These are phyloP conservation scores for Malthinus flaveolus DNA, from an alignment of 2,888 invertebrate genomes.

Conservation along the genomic window DNA sequence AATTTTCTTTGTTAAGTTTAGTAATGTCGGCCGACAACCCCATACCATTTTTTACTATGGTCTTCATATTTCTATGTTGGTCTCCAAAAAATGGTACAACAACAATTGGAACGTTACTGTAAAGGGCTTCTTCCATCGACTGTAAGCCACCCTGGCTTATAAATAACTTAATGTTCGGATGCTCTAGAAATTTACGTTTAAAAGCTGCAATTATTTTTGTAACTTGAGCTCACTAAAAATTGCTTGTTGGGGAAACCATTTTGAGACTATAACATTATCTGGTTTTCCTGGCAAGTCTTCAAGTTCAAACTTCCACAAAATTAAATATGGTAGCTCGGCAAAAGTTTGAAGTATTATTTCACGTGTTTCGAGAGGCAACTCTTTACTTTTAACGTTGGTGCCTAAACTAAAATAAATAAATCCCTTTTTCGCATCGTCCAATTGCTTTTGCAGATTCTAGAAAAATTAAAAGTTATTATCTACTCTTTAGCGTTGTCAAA, in stretches of 20 bases:
- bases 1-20: not conserved
- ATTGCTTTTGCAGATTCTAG: not conserved
- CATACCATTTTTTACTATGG: not conserved
- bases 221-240: not conserved
- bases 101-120: not conserved
- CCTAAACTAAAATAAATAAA: not conserved
- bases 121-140: not conserved
- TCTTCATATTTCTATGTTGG: not conserved
- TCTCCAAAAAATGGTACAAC: not conserved
- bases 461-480: not conserved
- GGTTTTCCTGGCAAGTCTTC: not conserved
- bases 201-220: too few relatives aligned
- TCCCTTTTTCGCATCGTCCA: not conserved
- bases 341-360: not conserved
- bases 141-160: not conserved
- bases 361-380: not conserved
- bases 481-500: too few relatives aligned
- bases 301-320: not conserved
- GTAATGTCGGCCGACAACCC: not conserved
- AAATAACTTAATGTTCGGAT: not conserved
- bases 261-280: not conserved
- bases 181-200: not conserved
- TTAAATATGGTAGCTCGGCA: not conserved
- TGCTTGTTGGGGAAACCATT: not conserved
- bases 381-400: not conserved